Conservation (phyloP, 2,113 vertebrate species). For the Ursus arctos region DNA sequence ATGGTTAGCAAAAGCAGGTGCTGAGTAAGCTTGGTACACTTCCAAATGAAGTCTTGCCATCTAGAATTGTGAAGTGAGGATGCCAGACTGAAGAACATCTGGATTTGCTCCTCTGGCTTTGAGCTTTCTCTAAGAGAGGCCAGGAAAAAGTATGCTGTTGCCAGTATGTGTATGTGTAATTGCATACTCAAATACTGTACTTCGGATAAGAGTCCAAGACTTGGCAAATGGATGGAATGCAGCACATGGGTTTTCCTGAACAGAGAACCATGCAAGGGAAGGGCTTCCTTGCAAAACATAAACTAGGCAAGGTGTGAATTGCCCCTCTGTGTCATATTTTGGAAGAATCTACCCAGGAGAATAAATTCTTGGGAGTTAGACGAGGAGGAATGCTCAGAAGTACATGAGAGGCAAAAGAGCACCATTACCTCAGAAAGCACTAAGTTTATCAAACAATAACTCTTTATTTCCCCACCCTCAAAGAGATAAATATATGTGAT, state of each 20-base stretch:
- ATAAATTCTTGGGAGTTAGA: background rate
- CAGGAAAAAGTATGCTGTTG: constrained; percentile 30
- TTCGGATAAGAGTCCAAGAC: constrained; percentile 50
- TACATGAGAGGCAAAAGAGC: background rate
- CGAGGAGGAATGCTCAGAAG: background rate
- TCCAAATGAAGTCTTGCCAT: background rate
- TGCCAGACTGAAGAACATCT: constrained; percentile 65
- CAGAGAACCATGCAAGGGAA: background rate
- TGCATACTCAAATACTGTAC: constrained; percentile 53
- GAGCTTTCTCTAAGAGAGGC: constrained; percentile 7
- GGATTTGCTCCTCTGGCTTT: constrained; percentile 58
- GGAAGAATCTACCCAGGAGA: constrained; percentile 31
- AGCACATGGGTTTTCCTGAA: constrained; percentile 22
- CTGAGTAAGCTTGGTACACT: constrained; percentile 46
- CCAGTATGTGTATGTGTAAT: background rate
- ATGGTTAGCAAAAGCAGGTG: constrained; percentile 45
- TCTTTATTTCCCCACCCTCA: constrained; percentile 7
- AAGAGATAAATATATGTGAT: constrained; percentile 33
- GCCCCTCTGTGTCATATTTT: background rate
- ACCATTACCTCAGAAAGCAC: constrained; percentile 45
- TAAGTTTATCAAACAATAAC: constrained; percentile 47
- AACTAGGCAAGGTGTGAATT: constrained; percentile 10
- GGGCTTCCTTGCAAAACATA: constrained; percentile 16
- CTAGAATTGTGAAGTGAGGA: constrained; percentile 46
- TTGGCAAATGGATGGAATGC: constrained; percentile 40